Evolutionary conservation across 2,797 vertebrate species (phyloP).

Genomic region (Helarctos malayanus): DNA sequence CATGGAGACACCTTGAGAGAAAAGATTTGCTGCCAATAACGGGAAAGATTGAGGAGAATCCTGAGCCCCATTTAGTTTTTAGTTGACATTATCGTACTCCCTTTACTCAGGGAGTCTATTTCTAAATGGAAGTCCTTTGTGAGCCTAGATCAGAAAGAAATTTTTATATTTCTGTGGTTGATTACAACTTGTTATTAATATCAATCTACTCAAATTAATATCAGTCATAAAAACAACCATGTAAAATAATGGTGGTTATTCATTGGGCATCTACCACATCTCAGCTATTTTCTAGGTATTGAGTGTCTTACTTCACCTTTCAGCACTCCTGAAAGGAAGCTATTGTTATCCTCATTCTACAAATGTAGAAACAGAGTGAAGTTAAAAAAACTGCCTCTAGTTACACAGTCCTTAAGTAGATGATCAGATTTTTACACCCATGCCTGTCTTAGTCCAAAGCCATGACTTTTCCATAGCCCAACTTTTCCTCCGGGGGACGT

Average conservation of each 20-base stretch:
- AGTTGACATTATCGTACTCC: not conserved
- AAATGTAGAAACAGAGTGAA: constrained; percentile 20
- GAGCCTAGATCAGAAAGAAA: not conserved
- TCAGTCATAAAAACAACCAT: not conserved
- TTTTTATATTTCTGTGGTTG: not conserved
- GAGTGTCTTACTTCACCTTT: not conserved
- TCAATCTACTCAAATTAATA: not conserved
- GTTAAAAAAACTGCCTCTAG: not conserved
- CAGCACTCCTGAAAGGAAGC: not conserved
- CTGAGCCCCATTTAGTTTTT: not conserved
- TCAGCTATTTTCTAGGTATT: not conserved
- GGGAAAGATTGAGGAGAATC: not conserved
- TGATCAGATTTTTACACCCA: not conserved
- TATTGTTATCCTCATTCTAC: not conserved
- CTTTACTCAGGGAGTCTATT: not conserved
- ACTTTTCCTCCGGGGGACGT: not conserved
- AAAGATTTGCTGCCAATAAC: not conserved
- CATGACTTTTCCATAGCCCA: not conserved
- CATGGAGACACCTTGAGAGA: not conserved
- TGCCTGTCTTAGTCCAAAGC: not conserved
- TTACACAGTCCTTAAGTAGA: not conserved
- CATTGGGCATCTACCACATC: not conserved
- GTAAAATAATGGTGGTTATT: not conserved
- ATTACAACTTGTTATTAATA: not conserved
- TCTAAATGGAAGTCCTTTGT: not conserved